Base-by-base conservation (phyloP, 2,888 invertebrate species). In the Molanna angustata region DNA sequence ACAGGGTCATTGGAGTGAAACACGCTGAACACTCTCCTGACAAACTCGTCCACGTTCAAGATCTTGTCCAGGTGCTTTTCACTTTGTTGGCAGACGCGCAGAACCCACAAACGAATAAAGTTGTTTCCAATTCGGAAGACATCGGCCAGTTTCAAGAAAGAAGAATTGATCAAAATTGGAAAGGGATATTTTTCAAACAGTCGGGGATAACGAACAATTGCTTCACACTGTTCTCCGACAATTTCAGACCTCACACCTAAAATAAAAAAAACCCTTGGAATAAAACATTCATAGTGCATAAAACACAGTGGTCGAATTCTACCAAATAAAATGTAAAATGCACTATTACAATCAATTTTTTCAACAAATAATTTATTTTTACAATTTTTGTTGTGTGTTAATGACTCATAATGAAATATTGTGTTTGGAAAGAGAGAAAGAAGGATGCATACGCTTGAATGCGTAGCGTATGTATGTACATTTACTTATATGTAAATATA, bases 101-200 rank as follows among this genome's bases (percentile, higher is more conserved):
- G 72, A 1, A 98, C 90, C 84, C 95, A 95, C 32, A 96, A 80
- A 3, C 97, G 82, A 31, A 97, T 72, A 66, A 97, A 91, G 69
- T 98, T 98, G 54, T 88, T 92, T 1, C 94, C 75, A 72, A 73
- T 86, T 52, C 94, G 86, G 73, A 98, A 98, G 3, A 96, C 91
- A 73, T 98, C 97, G 0, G 96, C 89, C 14, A 98, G 72, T 75
- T 97, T 96, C 16, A 98, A 71, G 61, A 97, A 86, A 0, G 97
- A 95, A 0, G 97, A 94, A 72, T 98, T 98, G 21, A 98, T 97
- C 16, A 98, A 76, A 65, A 97, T 95, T 0, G 98, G 98, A 72
- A 97, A 97, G 0, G 98, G 98, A 70, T 97, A 96, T 68, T 96
- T 95, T 67, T 96, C 95, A 71, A 98, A 96, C 0, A 98, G 76